Evolutionary conservation across 2,113 vertebrate species (phyloP).

Genomic region (Phyllopteryx taeniolatus): DNA sequence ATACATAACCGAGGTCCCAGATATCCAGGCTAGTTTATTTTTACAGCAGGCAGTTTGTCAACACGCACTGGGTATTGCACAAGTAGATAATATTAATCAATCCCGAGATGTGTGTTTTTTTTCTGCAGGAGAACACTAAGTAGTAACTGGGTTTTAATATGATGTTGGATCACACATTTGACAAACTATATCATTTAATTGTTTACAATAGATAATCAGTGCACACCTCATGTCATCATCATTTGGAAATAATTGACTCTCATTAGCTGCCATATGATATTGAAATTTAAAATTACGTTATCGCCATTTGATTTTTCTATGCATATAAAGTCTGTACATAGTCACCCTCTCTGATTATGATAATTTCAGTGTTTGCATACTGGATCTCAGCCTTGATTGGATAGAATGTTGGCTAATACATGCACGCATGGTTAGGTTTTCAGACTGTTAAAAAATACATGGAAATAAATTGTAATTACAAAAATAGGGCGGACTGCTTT

Average conservation of each 20-base stretch:
- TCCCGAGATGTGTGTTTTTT: neutral
- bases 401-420: slow-evolving; percentile 60
- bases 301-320: slow-evolving; percentile 78
- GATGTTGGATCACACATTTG: neutral
- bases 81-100: slow-evolving; percentile 23
- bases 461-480: slow-evolving; percentile 63
- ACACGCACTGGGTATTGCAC: slow-evolving; percentile 24
- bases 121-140: neutral
- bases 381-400: slow-evolving; percentile 67
- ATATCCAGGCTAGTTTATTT: slow-evolving; percentile 4
- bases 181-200: neutral
- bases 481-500: slow-evolving; percentile 2
- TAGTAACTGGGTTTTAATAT: neutral
- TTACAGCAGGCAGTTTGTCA: slow-evolving; percentile 8
- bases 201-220: neutral
- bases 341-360: slow-evolving; percentile 48
- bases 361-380: slow-evolving; percentile 55
- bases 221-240: slow-evolving; percentile 4
- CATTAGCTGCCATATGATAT: slow-evolving; percentile 80
- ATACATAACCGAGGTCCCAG: slow-evolving; percentile 9
- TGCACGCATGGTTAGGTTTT: slow-evolving; percentile 62
- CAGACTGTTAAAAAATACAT: slow-evolving; percentile 57
- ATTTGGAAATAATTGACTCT: slow-evolving; percentile 65
- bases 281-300: slow-evolving; percentile 66
- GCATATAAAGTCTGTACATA: slow-evolving; percentile 65